Conservation (phyloP, 2,113 vertebrate genomes). For the Hymenochirus boettgeri region DNA sequence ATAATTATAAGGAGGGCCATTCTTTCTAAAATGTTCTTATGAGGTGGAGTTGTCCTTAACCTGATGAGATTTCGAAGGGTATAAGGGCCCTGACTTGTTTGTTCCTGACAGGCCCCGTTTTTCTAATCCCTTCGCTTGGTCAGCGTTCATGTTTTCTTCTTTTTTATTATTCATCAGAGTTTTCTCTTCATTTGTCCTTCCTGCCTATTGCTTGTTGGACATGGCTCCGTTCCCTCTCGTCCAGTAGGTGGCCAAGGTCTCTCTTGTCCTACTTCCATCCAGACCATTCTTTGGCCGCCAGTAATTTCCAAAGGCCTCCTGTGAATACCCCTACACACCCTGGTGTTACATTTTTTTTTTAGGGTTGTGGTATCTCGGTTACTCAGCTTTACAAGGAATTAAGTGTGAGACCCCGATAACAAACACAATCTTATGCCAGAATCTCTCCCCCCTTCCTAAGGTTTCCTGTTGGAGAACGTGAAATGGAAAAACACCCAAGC, state of each 20-base stretch:
- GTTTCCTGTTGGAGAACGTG: background rate
- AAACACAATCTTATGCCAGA: slow-evolving; percentile 16
- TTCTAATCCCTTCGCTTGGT: too few relatives aligned
- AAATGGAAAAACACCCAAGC: background rate
- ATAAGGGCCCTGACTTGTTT: too few relatives aligned
- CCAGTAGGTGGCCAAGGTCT: slow-evolving; percentile 41
- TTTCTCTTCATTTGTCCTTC: too few relatives aligned
- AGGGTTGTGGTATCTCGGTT: slow-evolving; percentile 61
- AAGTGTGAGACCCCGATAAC: slow-evolving; percentile 45
- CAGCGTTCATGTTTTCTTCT: too few relatives aligned
- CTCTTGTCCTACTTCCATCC: slow-evolving; percentile 49
- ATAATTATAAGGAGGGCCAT: too few relatives aligned
- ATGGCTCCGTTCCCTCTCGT: background rate
- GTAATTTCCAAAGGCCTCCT: slow-evolving; percentile 55
- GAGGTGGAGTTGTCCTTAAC: too few relatives aligned
- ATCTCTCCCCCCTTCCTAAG: background rate
- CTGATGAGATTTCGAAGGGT: too few relatives aligned
- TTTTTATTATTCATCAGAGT: too few relatives aligned
- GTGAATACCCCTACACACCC: slow-evolving; percentile 29
- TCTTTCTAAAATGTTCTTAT: too few relatives aligned
- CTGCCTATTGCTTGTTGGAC: background rate
- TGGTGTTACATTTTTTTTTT: background rate
- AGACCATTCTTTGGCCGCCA: slow-evolving; percentile 57
- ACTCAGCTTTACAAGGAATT: slow-evolving; percentile 66
- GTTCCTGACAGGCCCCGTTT: too few relatives aligned